Conservation (phyloP, 2,797 vertebrate species). For the Takifugu rubripes region DNA sequence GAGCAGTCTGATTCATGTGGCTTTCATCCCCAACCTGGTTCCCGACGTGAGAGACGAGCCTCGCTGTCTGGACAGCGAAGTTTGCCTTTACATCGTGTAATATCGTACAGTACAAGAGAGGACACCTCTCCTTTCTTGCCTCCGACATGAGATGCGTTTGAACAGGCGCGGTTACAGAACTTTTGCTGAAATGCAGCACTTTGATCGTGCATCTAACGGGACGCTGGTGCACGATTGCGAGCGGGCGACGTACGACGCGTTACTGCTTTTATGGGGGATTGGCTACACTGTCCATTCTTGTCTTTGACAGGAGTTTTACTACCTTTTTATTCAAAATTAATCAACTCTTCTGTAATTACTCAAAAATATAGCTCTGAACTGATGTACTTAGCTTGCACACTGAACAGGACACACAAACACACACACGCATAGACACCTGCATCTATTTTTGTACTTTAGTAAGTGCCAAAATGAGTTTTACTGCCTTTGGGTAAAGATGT, state of each 20-base stretch:
- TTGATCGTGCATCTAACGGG: slow-evolving; percentile 62
- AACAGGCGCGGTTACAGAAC: slow-evolving; percentile 28
- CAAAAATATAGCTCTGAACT: slow-evolving; percentile 10
- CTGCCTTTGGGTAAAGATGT: slow-evolving; percentile 64
- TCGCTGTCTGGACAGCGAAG: slow-evolving; percentile 23
- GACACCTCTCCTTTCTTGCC: slow-evolving; percentile 43
- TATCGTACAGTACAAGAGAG: slow-evolving; percentile 41
- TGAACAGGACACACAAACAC: slow-evolving; percentile 24
- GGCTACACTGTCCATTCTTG: slow-evolving; percentile 22
- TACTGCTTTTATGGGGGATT: slow-evolving; percentile 25
- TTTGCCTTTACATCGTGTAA: slow-evolving; percentile 48
- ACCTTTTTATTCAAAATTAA: slow-evolving; percentile 12
- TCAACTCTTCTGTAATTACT: slow-evolving; percentile 5
- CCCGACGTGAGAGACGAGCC: slow-evolving; percentile 35
- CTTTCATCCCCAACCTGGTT: slow-evolving; percentile 15
- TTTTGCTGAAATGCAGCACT: slow-evolving; percentile 45
- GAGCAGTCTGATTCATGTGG: slow-evolving; percentile 38
- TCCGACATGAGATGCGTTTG: slow-evolving; percentile 39
- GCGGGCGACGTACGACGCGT: slow-evolving; percentile 24
- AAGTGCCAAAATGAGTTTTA: slow-evolving; percentile 68
- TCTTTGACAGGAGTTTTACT: slow-evolving; percentile 30
- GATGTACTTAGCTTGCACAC: slow-evolving; percentile 33
- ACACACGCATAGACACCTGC: slow-evolving; percentile 30
- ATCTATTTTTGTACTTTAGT: slow-evolving; percentile 60
- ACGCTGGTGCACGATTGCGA: slow-evolving; percentile 45